These are phyloP conservation scores for Pachycephus smyrnensis DNA, from an alignment of 2,888 invertebrate species.

Conservation along the genomic window DNA sequence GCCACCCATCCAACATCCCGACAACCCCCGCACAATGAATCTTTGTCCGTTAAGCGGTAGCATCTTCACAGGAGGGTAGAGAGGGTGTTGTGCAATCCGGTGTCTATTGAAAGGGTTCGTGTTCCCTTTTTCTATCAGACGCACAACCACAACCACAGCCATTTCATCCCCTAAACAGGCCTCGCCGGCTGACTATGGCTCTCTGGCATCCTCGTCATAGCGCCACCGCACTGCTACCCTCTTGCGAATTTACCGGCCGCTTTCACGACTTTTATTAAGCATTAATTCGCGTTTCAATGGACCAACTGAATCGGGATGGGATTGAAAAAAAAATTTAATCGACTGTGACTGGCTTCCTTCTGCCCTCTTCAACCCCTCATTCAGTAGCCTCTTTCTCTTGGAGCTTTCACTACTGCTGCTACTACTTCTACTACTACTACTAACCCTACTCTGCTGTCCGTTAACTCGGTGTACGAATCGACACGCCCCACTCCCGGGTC, in stretches of 20 bases:
- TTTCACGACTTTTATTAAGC: neutral
- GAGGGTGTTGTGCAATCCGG: neutral
- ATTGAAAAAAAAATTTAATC: neutral
- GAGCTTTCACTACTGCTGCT: neutral
- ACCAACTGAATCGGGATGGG: neutral
- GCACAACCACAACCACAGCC: neutral
- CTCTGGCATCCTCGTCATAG: neutral
- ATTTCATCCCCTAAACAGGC: neutral
- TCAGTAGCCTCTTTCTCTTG: neutral
- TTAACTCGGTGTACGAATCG: neutral
- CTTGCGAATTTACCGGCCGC: neutral
- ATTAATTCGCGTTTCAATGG: conserved; percentile 10
- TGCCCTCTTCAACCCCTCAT: neutral
- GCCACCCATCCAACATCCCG: neutral
- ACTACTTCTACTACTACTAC: neutral
- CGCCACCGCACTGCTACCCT: neutral
- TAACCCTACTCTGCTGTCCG: neutral
- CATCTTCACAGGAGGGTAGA: neutral
- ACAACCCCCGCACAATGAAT: conserved; percentile 19
- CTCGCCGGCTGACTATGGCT: neutral
- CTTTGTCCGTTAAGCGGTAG: conserved; percentile 18
- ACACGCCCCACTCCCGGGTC: neutral
- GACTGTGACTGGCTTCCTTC: neutral
- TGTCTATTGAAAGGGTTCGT: neutral
- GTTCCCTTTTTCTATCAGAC: neutral